These are phyloP conservation scores for Eurytoma californica DNA, from an alignment of 2,888 invertebrate species.

Conservation along the genomic window DNA sequence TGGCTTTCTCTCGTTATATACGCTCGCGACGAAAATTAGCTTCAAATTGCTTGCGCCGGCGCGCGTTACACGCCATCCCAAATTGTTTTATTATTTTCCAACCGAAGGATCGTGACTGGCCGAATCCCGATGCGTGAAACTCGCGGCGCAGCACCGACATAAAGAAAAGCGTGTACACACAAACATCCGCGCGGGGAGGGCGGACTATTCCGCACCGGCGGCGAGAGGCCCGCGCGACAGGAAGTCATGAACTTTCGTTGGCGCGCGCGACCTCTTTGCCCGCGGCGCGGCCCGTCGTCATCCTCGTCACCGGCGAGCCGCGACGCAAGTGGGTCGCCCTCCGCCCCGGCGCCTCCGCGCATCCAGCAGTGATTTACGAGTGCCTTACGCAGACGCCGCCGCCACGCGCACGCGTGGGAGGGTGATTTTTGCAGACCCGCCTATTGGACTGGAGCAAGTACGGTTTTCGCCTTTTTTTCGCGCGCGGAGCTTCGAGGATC, in stretches of 20 bases:
- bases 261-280: constrained; percentile 64
- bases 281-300: constrained; percentile 58
- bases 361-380: background rate
- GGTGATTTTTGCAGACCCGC: too few relatives aligned
- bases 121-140: background rate
- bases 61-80: too few relatives aligned
- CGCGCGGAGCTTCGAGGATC: too few relatives aligned
- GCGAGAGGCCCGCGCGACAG: constrained; percentile 59
- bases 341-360: constrained; percentile 9
- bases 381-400: background rate
- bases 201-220: constrained; percentile 1
- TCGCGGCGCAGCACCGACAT: background rate
- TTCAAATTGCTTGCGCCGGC: background rate
- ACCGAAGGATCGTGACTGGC: too few relatives aligned
- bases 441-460: too few relatives aligned
- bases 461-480: too few relatives aligned
- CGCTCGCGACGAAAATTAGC: background rate
- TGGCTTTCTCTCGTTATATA: background rate
- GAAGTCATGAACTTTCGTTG: constrained; percentile 69
- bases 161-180: background rate
- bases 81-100: too few relatives aligned
- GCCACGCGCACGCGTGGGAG: background rate
- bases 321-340: constrained; percentile 64
- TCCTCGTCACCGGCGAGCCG: constrained; percentile 61
- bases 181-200: background rate